These are phyloP conservation scores for Drosophila aff. DNA, from an alignment of 1,140 invertebrate species.

Conservation along the genomic window DNA sequence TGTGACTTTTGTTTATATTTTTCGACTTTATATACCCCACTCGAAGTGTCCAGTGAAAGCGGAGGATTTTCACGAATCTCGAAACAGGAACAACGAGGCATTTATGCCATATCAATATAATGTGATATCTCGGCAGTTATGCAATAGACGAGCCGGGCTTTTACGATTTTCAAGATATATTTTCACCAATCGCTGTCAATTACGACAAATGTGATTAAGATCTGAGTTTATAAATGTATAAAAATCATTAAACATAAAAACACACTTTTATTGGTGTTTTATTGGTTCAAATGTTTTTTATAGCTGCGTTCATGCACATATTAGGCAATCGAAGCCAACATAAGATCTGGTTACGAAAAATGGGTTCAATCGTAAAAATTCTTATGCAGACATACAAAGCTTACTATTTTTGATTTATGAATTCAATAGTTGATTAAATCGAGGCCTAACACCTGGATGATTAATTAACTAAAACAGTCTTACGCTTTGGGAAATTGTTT, in stretches of 20 bases:
- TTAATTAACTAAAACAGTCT: neutral
- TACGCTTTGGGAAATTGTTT: neutral
- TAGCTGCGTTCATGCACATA: constrained; percentile 2
- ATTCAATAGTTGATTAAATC: constrained; percentile 4
- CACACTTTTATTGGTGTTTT: constrained; percentile 12
- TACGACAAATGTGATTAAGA: constrained; percentile 24
- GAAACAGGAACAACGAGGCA: constrained; percentile 42
- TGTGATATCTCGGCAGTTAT: constrained; percentile 34
- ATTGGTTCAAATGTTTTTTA: no score
- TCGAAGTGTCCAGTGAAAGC: constrained; percentile 45
- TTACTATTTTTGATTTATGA: constrained; percentile 7
- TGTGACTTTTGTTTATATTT: constrained; percentile 36
- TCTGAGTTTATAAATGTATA: constrained; percentile 18
- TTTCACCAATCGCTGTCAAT: constrained; percentile 33
- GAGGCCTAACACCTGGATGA: neutral
- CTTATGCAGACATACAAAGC: neutral
- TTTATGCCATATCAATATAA: constrained; percentile 37
- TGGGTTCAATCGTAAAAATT: constrained; percentile 12
- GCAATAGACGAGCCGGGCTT: constrained; percentile 28
- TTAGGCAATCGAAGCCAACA: constrained; percentile 5
- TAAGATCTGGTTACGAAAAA: constrained; percentile 3
- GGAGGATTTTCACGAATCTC: constrained; percentile 26
- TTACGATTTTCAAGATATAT: constrained; percentile 49
- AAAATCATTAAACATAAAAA: constrained; percentile 14
- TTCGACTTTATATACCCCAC: constrained; percentile 10